A percentile compares a stretch with the other conserved stretches of the same genome.
These are phyloP conservation scores for Paralvinella palmiformis DNA, from an alignment of 1,140 invertebrate genomes.

Conservation along the genomic window DNA sequence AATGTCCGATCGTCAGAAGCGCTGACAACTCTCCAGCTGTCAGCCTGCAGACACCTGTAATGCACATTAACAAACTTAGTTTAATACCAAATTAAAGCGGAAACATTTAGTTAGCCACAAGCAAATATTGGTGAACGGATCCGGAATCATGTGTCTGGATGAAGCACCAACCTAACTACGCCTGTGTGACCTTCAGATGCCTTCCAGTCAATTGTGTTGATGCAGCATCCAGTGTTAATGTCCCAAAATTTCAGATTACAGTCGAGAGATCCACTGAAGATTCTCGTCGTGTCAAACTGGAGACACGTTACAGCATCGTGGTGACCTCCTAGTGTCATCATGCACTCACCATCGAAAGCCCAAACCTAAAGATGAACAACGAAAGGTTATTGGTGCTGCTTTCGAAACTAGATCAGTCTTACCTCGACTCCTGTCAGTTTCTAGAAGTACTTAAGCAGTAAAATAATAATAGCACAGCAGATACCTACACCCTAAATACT, in stretches of 20 bases:
- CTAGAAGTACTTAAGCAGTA: too few relatives aligned
- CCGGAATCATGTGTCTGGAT: background rate
- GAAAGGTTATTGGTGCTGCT: too few relatives aligned
- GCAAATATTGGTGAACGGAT: background rate
- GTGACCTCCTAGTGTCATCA: slow-evolving; percentile 51
- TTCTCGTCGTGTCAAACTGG: slow-evolving; percentile 51
- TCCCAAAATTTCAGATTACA: slow-evolving; percentile 56
- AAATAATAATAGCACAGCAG: too few relatives aligned
- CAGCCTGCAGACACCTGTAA: slow-evolving; percentile 53
- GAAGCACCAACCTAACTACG: slow-evolving; percentile 40
- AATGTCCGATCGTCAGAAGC: slow-evolving; percentile 57
- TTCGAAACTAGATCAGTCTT: too few relatives aligned
- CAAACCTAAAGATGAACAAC: slow-evolving; percentile 45
- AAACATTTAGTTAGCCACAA: background rate
- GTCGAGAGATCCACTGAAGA: slow-evolving; percentile 54
- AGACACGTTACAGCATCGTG: slow-evolving; percentile 54
- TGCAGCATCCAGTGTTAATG: slow-evolving; percentile 48
- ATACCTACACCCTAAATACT: too few relatives aligned
- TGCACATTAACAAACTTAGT: background rate
- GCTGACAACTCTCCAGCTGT: slow-evolving; percentile 55
- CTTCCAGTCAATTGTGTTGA: slow-evolving; percentile 58
- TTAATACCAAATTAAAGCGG: background rate
- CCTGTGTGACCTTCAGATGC: slow-evolving; percentile 56
- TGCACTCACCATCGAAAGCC: slow-evolving; percentile 48
- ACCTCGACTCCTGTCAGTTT: too few relatives aligned